Percentiles rank a stretch among this genome's conserved stretches.
Evolutionary conservation across 2,113 vertebrate species (phyloP).

Genomic region (Gallinago jamesoni): DNA sequence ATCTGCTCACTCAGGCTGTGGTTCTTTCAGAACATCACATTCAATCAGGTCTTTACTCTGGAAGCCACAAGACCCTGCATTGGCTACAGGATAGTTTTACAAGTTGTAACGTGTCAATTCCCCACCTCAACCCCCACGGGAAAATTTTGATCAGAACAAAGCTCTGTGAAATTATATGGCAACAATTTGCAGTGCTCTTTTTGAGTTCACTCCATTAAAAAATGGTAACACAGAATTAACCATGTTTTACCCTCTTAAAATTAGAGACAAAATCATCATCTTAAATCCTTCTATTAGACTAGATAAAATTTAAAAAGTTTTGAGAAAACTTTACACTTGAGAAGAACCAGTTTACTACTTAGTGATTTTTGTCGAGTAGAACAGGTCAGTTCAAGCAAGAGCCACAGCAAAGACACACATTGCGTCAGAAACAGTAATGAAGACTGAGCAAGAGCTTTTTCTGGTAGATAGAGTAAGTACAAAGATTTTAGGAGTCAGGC

Average conservation of each 20-base stretch:
- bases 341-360: not conserved
- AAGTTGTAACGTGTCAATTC: not conserved
- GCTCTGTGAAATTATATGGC: not conserved
- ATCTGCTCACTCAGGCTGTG: not conserved
- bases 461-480: not conserved
- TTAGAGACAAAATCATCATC: not conserved
- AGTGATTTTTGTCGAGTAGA: not conserved
- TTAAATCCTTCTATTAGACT: not conserved
- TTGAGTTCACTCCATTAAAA: not conserved
- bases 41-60: not conserved
- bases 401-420: not conserved
- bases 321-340: not conserved
- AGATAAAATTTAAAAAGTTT: not conserved
- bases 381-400: not conserved
- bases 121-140: not conserved
- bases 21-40: not conserved
- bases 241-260: not conserved
- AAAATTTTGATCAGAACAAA: not conserved
- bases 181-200: not conserved
- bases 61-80: not conserved
- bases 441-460: not conserved
- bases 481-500: not conserved
- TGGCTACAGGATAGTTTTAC: not conserved
- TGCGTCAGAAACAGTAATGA: not conserved
- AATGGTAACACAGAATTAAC: not conserved